Evolutionary conservation across 2,113 vertebrate species (phyloP), one percentile per base, ranked within the genome.

Genomic region (Anser brachyrhynchus): DNA sequence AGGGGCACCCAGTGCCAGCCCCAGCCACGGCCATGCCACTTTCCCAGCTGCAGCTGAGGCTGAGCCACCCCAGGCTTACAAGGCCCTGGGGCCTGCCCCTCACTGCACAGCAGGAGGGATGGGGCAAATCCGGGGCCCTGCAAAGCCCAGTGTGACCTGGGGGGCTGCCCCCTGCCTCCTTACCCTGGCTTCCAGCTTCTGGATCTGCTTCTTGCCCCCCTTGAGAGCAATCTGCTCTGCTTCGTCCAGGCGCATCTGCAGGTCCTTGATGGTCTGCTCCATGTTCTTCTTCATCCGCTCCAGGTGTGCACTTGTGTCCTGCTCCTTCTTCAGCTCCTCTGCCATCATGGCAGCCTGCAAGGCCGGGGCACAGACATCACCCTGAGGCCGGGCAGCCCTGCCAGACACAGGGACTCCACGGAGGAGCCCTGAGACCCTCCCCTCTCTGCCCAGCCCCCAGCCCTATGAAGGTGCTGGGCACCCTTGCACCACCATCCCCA

Each of bases 271-370:
- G 10, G 98, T 99, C 97, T 99, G 99, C 84, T 99, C 99, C 99
- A 99, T 98, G 67, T 99, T 99, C 97, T 99, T 99, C 98, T 99
- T 99, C 99, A 99, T 99, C 75, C 99, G 97, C 72, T 99, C 99
- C 88, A 99, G 97, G 93, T 99, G 99, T 0, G 99, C 97, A 0
- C 98, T 98, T 0, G 98, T 99, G 97, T 99, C 99, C 97, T 99
- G 99, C 97, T 99, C 99, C 95, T 99, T 99, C 97, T 99, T 99
- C 95, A 99, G 98, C 96, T 99, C 99, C 92, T 99, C 99, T 1
- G 99, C 99, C 99, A 99, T 99, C 99, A 99, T 99, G 82, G 99
- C 99, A 4, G 99, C 99, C 99, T 99, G 90, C 3, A 3, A 70
- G 44, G 28, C 58, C 93, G 46, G 55, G 33, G 25, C 11, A 18